Evolutionary conservation across 2,113 vertebrate species (phyloP).

Genomic region (Pygoscelis antarcticus): DNA sequence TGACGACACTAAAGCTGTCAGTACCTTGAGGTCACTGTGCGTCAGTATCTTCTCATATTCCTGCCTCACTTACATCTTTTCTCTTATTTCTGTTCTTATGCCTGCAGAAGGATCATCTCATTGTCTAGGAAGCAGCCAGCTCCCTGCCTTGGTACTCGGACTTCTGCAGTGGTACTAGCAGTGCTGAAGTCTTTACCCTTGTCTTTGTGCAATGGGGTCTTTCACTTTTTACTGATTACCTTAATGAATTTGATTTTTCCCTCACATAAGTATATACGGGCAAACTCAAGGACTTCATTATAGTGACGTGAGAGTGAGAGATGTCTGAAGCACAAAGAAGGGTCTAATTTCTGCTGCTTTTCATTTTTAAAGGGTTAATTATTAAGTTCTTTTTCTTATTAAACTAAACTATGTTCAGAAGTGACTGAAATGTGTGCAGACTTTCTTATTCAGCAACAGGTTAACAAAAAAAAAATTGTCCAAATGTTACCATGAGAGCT

Average conservation of each 20-base stretch:
- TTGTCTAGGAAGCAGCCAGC: background rate
- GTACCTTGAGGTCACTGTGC: background rate
- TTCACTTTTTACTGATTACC: background rate
- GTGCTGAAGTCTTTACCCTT: background rate
- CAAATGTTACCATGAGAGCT: background rate
- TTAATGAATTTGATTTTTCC: background rate
- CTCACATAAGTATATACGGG: too few species aligned
- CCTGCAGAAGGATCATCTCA: background rate
- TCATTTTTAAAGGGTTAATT: background rate
- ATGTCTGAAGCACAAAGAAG: background rate
- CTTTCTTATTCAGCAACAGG: background rate
- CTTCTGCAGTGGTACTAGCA: background rate
- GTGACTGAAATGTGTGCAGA: background rate
- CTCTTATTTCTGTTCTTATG: background rate
- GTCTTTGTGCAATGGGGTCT: background rate
- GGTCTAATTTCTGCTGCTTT: background rate
- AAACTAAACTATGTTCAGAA: background rate
- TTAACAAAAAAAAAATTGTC: background rate
- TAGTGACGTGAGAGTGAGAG: background rate
- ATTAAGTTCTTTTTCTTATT: background rate
- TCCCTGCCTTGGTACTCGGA: background rate
- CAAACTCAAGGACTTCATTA: background rate
- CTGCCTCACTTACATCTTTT: background rate
- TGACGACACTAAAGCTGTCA: background rate
- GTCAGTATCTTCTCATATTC: background rate